A percentile compares a stretch with the other conserved stretches of the same genome.
Evolutionary conservation across 1,140 invertebrate genomes (phyloP).

Genomic region (Aphaenogaster rudis): DNA sequence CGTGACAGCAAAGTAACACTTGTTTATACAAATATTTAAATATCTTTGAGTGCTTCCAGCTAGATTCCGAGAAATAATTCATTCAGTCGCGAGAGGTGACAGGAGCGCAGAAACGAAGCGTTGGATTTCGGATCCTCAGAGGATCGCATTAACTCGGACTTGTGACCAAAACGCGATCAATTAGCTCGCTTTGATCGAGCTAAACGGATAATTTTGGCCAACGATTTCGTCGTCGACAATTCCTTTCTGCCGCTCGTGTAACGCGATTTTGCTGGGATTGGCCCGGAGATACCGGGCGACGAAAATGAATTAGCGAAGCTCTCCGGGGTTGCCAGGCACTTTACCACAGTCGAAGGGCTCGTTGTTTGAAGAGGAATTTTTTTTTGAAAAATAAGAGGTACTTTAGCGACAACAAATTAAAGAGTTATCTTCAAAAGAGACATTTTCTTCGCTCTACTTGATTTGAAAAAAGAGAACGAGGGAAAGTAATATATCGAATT

Average conservation of each 20-base stretch:
- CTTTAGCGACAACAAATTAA: constrained; percentile 45
- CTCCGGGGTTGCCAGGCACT: constrained; percentile 35
- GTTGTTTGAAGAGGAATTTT: constrained; percentile 31
- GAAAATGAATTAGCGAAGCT: constrained; percentile 72
- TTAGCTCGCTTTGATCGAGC: constrained; percentile 68
- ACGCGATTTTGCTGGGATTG: constrained; percentile 65
- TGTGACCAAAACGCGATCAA: constrained; percentile 68
- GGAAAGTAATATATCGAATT: constrained; percentile 24
- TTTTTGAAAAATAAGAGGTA: constrained; percentile 51
- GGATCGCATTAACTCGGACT: constrained; percentile 44
- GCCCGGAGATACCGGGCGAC: constrained; percentile 44
- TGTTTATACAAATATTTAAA: constrained; percentile 15
- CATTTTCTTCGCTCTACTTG: constrained; percentile 9
- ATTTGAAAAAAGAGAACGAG: background rate
- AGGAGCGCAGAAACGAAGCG: constrained; percentile 11
- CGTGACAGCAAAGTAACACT: background rate
- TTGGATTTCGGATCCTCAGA: constrained; percentile 31
- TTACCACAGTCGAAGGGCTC: constrained; percentile 30
- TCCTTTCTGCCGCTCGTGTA: constrained; percentile 63
- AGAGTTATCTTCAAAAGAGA: constrained; percentile 45
- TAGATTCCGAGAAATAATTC: constrained; percentile 12
- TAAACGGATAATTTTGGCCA: constrained; percentile 69
- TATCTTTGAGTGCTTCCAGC: background rate
- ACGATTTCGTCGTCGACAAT: constrained; percentile 62
- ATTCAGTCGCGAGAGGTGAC: background rate